phyloP scores from a whole-genome alignment of 2,888 invertebrate genomes.

The Prosapia bicincta region DNA sequence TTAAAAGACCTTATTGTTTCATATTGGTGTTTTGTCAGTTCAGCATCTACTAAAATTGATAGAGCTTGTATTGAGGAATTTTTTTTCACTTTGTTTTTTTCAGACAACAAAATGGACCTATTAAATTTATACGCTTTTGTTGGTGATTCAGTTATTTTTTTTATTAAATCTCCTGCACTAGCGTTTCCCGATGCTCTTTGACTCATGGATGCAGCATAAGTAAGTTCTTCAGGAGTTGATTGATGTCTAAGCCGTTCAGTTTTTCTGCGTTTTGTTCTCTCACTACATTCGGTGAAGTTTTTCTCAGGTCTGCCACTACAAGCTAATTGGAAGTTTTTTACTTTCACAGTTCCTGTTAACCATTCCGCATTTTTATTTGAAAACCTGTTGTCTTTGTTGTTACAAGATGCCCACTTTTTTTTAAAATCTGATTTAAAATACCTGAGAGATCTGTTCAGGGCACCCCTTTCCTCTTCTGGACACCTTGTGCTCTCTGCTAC shows the following conservation, averaged over 20 bases:
- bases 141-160: background rate
- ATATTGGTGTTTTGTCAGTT: background rate
- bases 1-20: background rate
- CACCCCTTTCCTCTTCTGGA: no score
- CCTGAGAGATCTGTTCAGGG: no score
- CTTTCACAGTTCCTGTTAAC: background rate
- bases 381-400: background rate
- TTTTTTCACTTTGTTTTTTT: background rate
- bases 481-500: no score
- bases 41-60: background rate
- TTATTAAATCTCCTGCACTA: background rate
- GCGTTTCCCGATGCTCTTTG: background rate
- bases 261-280: background rate
- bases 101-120: background rate
- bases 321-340: background rate
- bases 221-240: no score
- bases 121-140: background rate
- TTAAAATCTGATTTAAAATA: background rate
- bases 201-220: conserved; percentile 3
- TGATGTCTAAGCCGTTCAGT: background rate
- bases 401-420: background rate
- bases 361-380: background rate
- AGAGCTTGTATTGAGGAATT: background rate
- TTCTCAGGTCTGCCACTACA: background rate
- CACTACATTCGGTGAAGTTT: background rate